Base-by-base conservation (phyloP, 2,888 invertebrate species). In the Leptura quadrifasciata region DNA sequence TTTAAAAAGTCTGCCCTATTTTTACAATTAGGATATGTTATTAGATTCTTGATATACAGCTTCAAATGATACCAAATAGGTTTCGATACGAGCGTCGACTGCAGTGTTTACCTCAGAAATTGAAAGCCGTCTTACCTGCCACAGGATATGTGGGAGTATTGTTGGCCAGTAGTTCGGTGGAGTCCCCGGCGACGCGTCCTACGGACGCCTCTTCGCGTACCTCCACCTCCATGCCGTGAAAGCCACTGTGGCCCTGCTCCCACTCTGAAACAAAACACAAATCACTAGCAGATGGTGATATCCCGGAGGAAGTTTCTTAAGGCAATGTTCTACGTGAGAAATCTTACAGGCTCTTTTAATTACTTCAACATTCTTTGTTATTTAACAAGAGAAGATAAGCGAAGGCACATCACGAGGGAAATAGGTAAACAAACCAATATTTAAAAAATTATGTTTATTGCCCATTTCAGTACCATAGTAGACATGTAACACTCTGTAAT, bases 151-250 rank as follows among this genome's bases (percentile, higher is more conserved):
- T 81, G 74, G 87, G 85, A 57, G 88, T 87, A 79, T 87, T 88
- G 86, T 88, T 88, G 84, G 84, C 86, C 85, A 88, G 85, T 78
- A 85, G 83, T 81, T 85, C 81, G 79, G 86, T 87, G 84, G 87
- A 83, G 82, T 87, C 86, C 73, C 84, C 81, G 60, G 81, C 77
- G 69, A 76, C 75, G 21, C 78, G 76, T 60, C 79, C 82, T 65
- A 81, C 75, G 75, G 84, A 80, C 63, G 86, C 84, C 83, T 88
- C 87, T 77, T 87, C 88, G 76, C 88, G 87, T 76, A 89, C 87
- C 84, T 89, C 89, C 87, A 89, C 89, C 83, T 89, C 89, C 89
- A 89, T 89, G 86, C 86, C 88, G 81, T 86, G 87, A 75, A 86
- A 86, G 86, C 88, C 87, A 82, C 87, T 85, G 86, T 86, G 88